Evolutionary conservation across 1,140 invertebrate genomes (phyloP), one percentile per base, ranked within the genome.

Genomic region (Limonius californicus): DNA sequence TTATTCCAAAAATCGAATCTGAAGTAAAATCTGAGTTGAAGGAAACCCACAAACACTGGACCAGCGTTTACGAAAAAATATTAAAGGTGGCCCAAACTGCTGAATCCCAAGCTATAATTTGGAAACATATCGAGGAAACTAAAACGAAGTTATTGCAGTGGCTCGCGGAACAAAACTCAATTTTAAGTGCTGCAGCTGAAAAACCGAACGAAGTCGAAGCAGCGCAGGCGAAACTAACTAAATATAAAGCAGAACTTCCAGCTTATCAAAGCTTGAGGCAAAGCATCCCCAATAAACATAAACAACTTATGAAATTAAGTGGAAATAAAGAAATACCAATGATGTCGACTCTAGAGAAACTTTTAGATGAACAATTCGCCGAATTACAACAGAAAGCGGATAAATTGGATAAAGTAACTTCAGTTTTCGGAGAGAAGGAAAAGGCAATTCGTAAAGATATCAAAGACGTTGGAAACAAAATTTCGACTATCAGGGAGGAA

Each of bases 101-200:
- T 42, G 94, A 97, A 76, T 90, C 92, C 0, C 92, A 96, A 74
- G 79, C 89, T 0, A 87, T 92, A 3, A 89, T 96, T 50, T 96
- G 94, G 93, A 91, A 92, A 67, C 92, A 96, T 75, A 89, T 97
- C 4, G 88, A 94, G 58, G 89, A 92, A 63, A 85, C 87, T 0
- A 92, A 91, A 71, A 87, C 89, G 65, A 90, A 94, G 72, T 79
- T 97, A 12, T 76, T 89, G 0, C 84, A 84, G 23, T 98, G 95
- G 95, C 72, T 95, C 2, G 86, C 83, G 61, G 87, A 91, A 67
- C 94, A 90, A 7, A 88, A 89, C 64, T 84, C 87, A 67, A 84
- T 83, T 20, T 77, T 97, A 2, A 85, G 85, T 20, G 85, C 88
- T 71, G 87, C 89, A 59, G 83, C 87, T 20, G 85, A 88, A 69